Evolutionary conservation across 2,797 vertebrate genomes (phyloP), one percentile per base, ranked within the genome.

Genomic region (Okamejei kenojei): DNA sequence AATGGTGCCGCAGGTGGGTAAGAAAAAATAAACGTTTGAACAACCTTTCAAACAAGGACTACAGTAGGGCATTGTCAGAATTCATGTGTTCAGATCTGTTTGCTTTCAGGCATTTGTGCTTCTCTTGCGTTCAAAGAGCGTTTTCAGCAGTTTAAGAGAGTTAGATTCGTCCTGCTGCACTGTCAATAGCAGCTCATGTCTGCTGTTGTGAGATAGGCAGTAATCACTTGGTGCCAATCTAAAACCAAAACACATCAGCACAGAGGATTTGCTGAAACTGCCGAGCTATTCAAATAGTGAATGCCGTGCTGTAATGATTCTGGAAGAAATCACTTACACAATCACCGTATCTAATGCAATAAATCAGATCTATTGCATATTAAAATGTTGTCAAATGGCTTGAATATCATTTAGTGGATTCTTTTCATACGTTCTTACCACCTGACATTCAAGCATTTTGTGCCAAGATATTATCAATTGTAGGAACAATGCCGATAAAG

Each of bases 161-260:
- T 21, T 88, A 63, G 84, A 88, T 19, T 32, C 7, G 35, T 7
- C 3, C 9, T 68, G n/a, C 8, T 68, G 7, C 63, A 35, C 32
- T 15, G 61, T 88, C 61, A 65, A 88, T 35, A 88, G 63, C 84
- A 2, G 82, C n/a, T 88, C 17, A 68, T 17, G n/a, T 35, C 88
- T 73, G 68, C 21, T 54, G 38, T 11, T 13, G 38, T 68, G 26
- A 74, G 90, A 91, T 74, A 38, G 45, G 23, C 90, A 74, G 71
- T 54, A 91, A 91, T 38, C 10, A 74, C 71, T 91, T 91, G 11
- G 35, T 91, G 90, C 63, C 68, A 91, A 73, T 68, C 65, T 35
- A 29, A 71, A 90, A 90, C 29, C 23, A 68, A 29, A 71, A 91
- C 35, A 73, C 88, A 90, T 90, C 61, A 65, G 61, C 84, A 88